Percentiles rank a stretch among this genome's conserved stretches.
Evolutionary conservation across 30 jellyfish, hydroid and myxozoan species (phyloP).

Genomic region (Nemopilema nomurai): DNA sequence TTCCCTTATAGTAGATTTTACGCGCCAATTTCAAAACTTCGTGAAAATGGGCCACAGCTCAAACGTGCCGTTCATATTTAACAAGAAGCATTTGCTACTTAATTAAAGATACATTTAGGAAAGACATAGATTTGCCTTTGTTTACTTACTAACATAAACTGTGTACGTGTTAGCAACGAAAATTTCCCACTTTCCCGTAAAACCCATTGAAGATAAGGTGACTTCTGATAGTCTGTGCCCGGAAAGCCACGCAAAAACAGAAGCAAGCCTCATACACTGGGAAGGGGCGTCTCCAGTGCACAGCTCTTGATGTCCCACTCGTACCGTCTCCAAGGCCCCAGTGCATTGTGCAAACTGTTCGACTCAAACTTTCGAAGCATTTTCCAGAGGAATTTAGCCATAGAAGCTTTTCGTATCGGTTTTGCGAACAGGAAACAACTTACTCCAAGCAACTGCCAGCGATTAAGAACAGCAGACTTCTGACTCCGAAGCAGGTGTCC

Average conservation of each 20-base stretch:
- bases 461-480: conserved; percentile 22
- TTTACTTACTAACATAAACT: too few relatives aligned
- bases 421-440: conserved; percentile 33
- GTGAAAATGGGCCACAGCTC: too few relatives aligned
- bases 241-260: background rate
- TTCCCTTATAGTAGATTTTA: too few relatives aligned
- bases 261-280: conserved; percentile 21
- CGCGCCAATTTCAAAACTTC: too few relatives aligned
- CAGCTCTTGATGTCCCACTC: conserved; percentile 1
- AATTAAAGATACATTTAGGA: too few relatives aligned
- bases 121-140: too few relatives aligned
- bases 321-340: conserved; percentile 38
- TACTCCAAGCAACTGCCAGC: conserved; percentile 51
- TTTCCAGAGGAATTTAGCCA: conserved; percentile 44
- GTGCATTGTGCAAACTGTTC: conserved; percentile 29
- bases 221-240: too few relatives aligned
- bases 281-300: conserved; percentile 42
- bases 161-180: too few relatives aligned
- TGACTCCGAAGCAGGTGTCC: background rate
- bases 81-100: too few relatives aligned
- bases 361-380: conserved; percentile 43
- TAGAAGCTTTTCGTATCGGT: background rate
- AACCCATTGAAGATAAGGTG: too few relatives aligned
- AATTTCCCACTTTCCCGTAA: too few relatives aligned
- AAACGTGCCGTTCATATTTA: too few relatives aligned